These are phyloP conservation scores for Phyllotis vaccarum DNA, from an alignment of 2,797 vertebrate species.

Conservation along the genomic window DNA sequence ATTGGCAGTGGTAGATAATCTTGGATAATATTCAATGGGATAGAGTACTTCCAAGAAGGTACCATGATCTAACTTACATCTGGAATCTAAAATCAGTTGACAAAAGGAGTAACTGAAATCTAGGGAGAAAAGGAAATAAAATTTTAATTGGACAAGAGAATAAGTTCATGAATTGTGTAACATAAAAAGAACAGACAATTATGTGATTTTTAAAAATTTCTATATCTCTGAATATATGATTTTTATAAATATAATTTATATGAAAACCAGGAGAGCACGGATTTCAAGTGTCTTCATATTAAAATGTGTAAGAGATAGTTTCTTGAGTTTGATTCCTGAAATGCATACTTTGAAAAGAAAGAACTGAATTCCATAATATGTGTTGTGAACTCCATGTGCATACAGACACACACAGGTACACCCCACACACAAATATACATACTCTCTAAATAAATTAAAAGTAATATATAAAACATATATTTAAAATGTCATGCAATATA, in stretches of 20 bases:
- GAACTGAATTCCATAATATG: neutral
- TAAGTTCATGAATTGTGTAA: neutral
- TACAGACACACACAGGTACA: neutral
- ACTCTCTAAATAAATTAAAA: neutral
- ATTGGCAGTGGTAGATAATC: no score
- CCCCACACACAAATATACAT: neutral
- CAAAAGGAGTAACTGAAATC: neutral
- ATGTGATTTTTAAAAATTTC: neutral
- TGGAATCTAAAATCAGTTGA: neutral
- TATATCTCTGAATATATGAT: neutral
- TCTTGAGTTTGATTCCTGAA: no score
- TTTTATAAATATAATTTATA: neutral
- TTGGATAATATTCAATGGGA: neutral
- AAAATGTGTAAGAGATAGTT: neutral
- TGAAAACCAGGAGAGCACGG: neutral
- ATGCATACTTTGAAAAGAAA: neutral
- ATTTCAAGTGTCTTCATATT: neutral
- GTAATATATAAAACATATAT: no score
- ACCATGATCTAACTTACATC: neutral
- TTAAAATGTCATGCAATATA: no score
- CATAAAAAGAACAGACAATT: neutral
- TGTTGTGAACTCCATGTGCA: neutral
- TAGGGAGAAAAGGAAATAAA: neutral
- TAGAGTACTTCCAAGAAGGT: neutral
- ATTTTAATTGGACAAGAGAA: neutral